Percentiles rank a stretch among this genome's conserved stretches.
These are phyloP conservation scores for Coilia nasus DNA, from an alignment of 2,797 vertebrate species.

Conservation along the genomic window DNA sequence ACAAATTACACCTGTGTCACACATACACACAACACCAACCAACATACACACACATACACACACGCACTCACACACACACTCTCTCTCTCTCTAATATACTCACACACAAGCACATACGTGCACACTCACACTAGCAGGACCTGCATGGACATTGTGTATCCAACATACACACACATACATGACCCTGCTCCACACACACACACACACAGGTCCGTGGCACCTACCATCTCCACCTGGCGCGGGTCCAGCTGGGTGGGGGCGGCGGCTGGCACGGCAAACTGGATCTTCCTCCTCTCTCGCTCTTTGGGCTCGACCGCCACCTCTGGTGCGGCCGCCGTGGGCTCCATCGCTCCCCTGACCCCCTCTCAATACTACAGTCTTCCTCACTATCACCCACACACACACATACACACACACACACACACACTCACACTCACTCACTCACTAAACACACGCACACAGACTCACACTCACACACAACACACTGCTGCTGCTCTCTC, in stretches of 20 bases:
- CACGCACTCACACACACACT: no score
- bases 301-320: slow-evolving; percentile 82
- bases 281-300: slow-evolving; percentile 88
- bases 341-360: slow-evolving; percentile 65
- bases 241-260: slow-evolving; percentile 90
- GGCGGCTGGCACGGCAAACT: slow-evolving; percentile 85
- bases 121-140: background rate
- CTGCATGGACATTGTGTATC: no score
- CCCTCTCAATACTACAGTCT: slow-evolving; percentile 20
- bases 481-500: slow-evolving; percentile 31
- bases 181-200: background rate
- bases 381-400: background rate
- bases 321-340: slow-evolving; percentile 65
- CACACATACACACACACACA: background rate
- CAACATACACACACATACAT: background rate
- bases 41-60: background rate
- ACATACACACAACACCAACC: background rate
- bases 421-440: background rate
- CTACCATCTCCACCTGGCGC: slow-evolving; percentile 96
- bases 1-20: background rate
- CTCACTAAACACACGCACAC: background rate
- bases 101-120: background rate
- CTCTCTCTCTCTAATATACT: background rate
- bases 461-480: background rate
- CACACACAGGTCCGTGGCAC: slow-evolving; percentile 51